Evolutionary conservation across 2,113 vertebrate species (phyloP).

Genomic region (Herpetotheres cachinnans): DNA sequence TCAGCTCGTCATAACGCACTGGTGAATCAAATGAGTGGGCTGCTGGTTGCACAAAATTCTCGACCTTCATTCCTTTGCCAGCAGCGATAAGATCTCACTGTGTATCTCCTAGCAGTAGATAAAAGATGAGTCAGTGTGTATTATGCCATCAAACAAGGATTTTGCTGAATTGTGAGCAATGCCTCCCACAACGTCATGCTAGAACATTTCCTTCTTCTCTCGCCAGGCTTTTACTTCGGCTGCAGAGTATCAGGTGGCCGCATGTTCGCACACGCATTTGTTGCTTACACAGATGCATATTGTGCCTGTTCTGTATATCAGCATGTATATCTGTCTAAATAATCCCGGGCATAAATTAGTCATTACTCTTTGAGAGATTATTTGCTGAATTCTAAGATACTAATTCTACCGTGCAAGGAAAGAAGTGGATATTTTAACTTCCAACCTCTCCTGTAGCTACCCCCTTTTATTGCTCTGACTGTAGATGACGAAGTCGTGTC

Average conservation of each 20-base stretch:
- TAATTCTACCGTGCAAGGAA: neutral
- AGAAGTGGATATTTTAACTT: neutral
- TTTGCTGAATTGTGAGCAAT: slow-evolving; percentile 51
- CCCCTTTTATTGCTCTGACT: neutral
- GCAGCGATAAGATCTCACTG: neutral
- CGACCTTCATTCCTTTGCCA: slow-evolving; percentile 29
- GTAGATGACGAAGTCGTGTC: neutral
- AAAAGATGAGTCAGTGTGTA: slow-evolving; percentile 45
- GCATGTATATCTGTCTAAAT: slow-evolving; percentile 6
- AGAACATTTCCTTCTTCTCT: slow-evolving; percentile 51
- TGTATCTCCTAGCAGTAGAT: neutral
- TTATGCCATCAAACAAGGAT: slow-evolving; percentile 48
- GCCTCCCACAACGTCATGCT: slow-evolving; percentile 48
- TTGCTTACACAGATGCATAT: slow-evolving; percentile 5
- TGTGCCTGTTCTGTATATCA: neutral
- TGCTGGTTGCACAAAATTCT: slow-evolving; percentile 34
- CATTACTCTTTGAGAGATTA: neutral
- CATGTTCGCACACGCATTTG: neutral
- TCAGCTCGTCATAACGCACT: neutral
- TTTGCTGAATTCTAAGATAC: neutral
- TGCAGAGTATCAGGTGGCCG: neutral
- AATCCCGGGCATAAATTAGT: slow-evolving; percentile 7
- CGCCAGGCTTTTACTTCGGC: slow-evolving; percentile 16
- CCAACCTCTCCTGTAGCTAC: neutral
- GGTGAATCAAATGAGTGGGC: neutral